A percentile compares a stretch with the other conserved stretches of the same genome.
phyloP scores from a whole-genome alignment of 2,113 vertebrate species.

The Corythoichthys intestinalis region DNA sequence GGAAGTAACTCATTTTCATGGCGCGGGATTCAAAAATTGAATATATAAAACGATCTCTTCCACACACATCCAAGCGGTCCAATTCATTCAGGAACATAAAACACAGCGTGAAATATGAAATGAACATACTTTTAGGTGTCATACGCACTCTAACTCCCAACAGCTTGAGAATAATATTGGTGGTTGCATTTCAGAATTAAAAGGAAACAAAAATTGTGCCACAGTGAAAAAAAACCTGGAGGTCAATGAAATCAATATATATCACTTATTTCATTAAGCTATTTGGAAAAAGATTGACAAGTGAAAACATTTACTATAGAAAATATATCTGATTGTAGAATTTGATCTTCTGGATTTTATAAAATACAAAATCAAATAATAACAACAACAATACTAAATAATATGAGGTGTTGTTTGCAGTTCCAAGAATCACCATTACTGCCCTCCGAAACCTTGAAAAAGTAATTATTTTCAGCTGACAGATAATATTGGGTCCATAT shows the following conservation, averaged over 20 bases:
- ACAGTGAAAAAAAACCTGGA: constrained; percentile 1
- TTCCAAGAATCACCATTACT: constrained; percentile 23
- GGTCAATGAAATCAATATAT: constrained; percentile 38
- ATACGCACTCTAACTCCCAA: background rate
- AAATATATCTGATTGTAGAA: constrained; percentile 41
- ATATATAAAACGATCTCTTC: too few species aligned
- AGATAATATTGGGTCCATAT: constrained; percentile 19
- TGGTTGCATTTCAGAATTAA: background rate
- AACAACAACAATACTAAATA: background rate
- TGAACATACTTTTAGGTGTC: too few species aligned
- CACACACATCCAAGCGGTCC: too few species aligned
- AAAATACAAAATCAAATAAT: background rate
- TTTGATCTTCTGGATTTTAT: background rate
- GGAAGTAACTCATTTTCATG: too few species aligned
- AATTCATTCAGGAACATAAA: too few species aligned
- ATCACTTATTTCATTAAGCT: constrained; percentile 62
- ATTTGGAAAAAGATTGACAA: constrained; percentile 62
- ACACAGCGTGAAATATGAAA: too few species aligned
- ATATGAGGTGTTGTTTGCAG: background rate
- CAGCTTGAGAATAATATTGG: background rate
- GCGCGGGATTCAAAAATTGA: too few species aligned
- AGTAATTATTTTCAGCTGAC: constrained; percentile 9
- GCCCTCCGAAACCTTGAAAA: constrained; percentile 19
- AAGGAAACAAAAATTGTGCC: background rate
- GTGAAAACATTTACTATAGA: constrained; percentile 39